phyloP scores from a whole-genome alignment of 2,888 invertebrate species.

The Eucera pruinosa region DNA sequence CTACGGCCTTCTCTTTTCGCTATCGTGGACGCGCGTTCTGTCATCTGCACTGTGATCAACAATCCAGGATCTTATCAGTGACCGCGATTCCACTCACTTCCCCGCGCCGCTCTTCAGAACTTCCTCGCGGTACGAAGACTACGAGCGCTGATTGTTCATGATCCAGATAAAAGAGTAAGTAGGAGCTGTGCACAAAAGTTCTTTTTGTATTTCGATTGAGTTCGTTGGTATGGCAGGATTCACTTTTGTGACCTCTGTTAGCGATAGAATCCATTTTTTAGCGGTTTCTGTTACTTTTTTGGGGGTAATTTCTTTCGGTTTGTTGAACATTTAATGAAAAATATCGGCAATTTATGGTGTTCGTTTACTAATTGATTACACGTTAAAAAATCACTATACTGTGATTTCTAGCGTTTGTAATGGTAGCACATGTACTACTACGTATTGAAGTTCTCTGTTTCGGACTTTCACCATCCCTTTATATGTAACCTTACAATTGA shows the following conservation, averaged over 20 bases:
- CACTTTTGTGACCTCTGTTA: neutral
- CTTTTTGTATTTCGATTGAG: neutral
- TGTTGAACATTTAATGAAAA: no score
- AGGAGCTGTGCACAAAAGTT: neutral
- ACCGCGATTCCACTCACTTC: conserved; percentile 27
- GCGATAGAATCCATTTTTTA: no score
- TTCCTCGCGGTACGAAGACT: conserved; percentile 7
- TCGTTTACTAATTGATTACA: no score
- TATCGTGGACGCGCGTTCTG: conserved; percentile 70
- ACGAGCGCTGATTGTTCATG: neutral
- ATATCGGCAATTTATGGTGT: no score
- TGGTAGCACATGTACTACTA: no score
- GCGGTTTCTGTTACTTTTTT: no score
- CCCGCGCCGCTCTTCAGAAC: no score
- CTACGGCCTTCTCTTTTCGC: conserved; percentile 62
- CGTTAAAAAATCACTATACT: no score
- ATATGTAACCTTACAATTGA: neutral
- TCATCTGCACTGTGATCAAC: conserved; percentile 37
- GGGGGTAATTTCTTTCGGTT: neutral
- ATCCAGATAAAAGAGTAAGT: conserved; percentile 40
- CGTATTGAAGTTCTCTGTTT: neutral
- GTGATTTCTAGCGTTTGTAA: no score
- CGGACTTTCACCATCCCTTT: neutral
- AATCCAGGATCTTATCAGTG: conserved; percentile 48
- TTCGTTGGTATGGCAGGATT: neutral